A percentile compares a stretch with the other conserved stretches of the same genome.
These are phyloP conservation scores for Labrus mixtus DNA, from an alignment of 2,113 vertebrate species.

Conservation along the genomic window DNA sequence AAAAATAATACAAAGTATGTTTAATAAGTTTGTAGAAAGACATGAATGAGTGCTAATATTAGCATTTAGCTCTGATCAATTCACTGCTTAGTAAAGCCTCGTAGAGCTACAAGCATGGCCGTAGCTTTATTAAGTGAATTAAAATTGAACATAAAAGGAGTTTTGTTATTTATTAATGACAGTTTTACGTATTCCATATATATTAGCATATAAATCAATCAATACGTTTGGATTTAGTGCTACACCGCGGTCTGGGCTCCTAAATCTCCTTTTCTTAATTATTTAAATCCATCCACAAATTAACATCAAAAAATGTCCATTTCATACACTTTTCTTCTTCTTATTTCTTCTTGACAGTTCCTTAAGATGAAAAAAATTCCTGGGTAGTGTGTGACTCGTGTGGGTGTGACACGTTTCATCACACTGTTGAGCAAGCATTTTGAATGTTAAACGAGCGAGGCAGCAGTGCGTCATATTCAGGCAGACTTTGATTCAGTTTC, in stretches of 20 bases:
- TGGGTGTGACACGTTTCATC: conserved; percentile 52
- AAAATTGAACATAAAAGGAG: background rate
- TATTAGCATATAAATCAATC: background rate
- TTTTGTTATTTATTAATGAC: background rate
- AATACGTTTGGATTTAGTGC: too few relatives aligned
- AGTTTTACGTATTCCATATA: background rate
- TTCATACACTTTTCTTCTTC: background rate
- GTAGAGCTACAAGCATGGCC: background rate
- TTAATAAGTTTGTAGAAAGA: too few relatives aligned
- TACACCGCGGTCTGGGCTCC: background rate
- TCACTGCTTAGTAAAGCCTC: background rate
- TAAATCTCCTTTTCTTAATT: background rate
- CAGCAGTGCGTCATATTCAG: conserved; percentile 53
- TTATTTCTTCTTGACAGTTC: background rate
- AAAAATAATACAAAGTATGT: too few relatives aligned
- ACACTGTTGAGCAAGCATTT: conserved; percentile 38
- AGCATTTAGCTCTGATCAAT: background rate
- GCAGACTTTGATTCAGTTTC: conserved; percentile 65
- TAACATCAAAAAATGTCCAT: too few relatives aligned
- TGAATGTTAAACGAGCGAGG: conserved; percentile 31
- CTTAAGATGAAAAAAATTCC: background rate
- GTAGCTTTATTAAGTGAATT: too few relatives aligned
- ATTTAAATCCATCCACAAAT: background rate
- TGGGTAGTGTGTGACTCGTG: conserved; percentile 7
- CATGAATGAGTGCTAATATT: background rate